Base-by-base conservation (phyloP, 1,140 invertebrate genomes). In the Hesperophylax magnus region DNA sequence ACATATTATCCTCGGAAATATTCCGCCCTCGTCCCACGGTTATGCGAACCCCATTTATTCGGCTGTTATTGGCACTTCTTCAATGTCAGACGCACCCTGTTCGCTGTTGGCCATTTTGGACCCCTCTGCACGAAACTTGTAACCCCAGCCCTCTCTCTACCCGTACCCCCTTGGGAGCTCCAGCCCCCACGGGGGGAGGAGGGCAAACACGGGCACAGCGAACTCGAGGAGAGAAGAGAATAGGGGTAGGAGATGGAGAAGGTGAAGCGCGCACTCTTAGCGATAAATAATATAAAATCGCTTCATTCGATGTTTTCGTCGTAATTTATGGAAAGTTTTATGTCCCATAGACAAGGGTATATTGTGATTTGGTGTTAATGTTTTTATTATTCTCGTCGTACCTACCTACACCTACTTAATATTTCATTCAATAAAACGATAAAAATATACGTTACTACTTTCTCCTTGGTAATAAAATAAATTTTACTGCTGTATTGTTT, bases 31-130 rank as follows among this genome's bases (percentile, higher is more conserved):
- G 89, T 90, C 86, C 85, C 84, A 85, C 86, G 86, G 86, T 89
- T 84, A 85, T 84, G 81, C 72, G 82, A 63, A 87, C 88, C 89
- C 88, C 88, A 89, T 89, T 90, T 90, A 90, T 90, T 89, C 89
- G 88, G 86, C 88, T 87, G 87, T 90, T 90, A 90, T 90, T 90
- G 89, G 88, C 89, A 89, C 89, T 90, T 90, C 89, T 90, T 90
- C 89, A 90, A 89, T 90, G 89, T 90, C 89, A 90, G 87, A 84
- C 88, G 88, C 89, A 90, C 89, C 89, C 89, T 90, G 89, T 85
- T 86, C 84, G 82, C 84, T 85, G 87, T 87, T 88, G 86, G 86
- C 86, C 81, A 78, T 78, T 78, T 63, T 53, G 76, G 47, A 31
- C 75, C 76, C 39, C 27, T 78, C 61, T 17, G 31, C 76, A 27